Evolutionary conservation across 2,888 invertebrate genomes (phyloP).

Genomic region (Drosophila borealis): DNA sequence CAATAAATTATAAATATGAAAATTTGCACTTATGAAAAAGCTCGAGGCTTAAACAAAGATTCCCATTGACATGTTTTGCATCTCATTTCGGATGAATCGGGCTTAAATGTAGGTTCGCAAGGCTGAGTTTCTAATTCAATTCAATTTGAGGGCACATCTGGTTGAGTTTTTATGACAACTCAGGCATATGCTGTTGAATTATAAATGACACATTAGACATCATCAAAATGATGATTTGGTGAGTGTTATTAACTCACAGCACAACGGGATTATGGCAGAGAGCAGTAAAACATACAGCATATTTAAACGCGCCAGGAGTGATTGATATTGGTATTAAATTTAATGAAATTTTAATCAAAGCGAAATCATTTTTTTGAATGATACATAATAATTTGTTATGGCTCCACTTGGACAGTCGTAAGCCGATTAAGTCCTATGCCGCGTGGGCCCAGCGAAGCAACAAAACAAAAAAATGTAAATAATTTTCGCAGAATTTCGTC

Average conservation of each 20-base stretch:
- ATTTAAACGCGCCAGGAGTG: not conserved
- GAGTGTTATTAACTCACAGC: not conserved
- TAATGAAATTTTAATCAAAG: slow-evolving; percentile 3
- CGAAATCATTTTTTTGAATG: not conserved
- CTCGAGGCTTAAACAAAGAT: not conserved
- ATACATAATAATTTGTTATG: not conserved
- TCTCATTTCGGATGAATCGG: slow-evolving; percentile 9
- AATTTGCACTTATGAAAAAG: slow-evolving; percentile 3
- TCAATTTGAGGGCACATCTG: slow-evolving; percentile 38
- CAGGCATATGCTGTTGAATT: slow-evolving; percentile 27
- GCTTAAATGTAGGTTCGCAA: slow-evolving; percentile 16
- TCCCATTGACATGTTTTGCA: slow-evolving; percentile 9
- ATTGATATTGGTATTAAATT: slow-evolving; percentile 2
- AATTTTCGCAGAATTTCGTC: not conserved
- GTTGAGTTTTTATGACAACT: slow-evolving; percentile 37
- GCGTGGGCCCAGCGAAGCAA: not conserved
- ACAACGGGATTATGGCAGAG: not conserved
- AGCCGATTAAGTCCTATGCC: slow-evolving; percentile 2
- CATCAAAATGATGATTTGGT: slow-evolving; percentile 14
- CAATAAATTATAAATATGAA: slow-evolving; percentile 57
- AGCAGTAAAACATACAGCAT: not conserved
- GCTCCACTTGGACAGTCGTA: not conserved
- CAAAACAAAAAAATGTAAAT: not conserved
- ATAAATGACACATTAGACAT: slow-evolving; percentile 44
- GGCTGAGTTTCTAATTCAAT: slow-evolving; percentile 18